Evolutionary conservation across 2,797 vertebrate species (phyloP), one percentile per base, ranked within the genome.

Genomic region (Philypnodon macrostomus): DNA sequence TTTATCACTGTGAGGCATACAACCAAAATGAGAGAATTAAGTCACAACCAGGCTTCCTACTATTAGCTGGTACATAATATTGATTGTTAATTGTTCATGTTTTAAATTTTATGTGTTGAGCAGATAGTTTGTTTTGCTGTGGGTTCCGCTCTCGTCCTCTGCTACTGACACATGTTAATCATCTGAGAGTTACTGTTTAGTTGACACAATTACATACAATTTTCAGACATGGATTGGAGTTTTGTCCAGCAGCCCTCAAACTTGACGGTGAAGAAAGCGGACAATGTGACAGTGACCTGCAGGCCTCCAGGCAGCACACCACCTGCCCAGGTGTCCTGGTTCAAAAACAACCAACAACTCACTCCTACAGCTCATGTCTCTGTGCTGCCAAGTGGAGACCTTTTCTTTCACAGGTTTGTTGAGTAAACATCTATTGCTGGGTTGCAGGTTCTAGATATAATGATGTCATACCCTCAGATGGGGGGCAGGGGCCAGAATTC

Each of bases 1-100:
- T 14, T 7, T 92, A 90, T 76, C 73, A 87, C 73, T 92, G 90
- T 70, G 88, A 89, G 67, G 88, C 73, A 38, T 72, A 58, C 34
- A 89, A 90, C 63, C 73, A 63, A 53, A 68, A 47, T 17, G 81
- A 85, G 45, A 77, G 58, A 2, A 36, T 89, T 46, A 74, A 47
- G 60, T 92, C 89, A 1, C 70, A 69, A 37, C 21, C 78, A 15
- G 88, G 84, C 8, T 83, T 85, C 29, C 80, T 91, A 1, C 75
- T 86, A 41, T 62, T 70, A 30, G 85, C 86, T 41, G 89, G 89
- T 91, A 85, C 11, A n/a, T 1, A 1, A 14, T n/a, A n/a, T n/a
- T 0, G 14, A 5, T 36, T 4, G 17, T 17, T 36, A 30, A n/a
- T n/a, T n/a, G n/a, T n/a, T n/a, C n/a, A n/a, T n/a, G n/a, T n/a